Conservation (phyloP, 2,797 vertebrate species). For the Loriculus beryllinus region DNA sequence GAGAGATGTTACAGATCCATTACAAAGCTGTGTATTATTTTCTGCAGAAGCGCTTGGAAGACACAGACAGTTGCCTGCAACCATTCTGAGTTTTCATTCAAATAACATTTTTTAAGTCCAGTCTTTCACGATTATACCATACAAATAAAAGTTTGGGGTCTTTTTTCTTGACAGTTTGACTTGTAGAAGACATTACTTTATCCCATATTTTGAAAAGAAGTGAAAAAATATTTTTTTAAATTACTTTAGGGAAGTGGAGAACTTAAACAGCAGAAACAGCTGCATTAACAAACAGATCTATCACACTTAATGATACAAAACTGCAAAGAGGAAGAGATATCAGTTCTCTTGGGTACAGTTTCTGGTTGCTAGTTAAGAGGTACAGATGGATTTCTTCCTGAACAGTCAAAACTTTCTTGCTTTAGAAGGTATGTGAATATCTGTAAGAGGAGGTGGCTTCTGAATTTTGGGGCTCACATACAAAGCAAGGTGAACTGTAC, state of each 20-base stretch:
- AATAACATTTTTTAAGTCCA: not conserved
- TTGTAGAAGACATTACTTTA: not conserved
- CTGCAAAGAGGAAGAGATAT: not conserved
- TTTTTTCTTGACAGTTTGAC: not conserved
- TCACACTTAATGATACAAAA: not conserved
- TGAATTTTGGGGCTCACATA: not conserved
- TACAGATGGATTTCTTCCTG: not conserved
- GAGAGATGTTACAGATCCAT: not conserved
- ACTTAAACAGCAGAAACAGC: not conserved
- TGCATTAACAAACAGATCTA: not conserved
- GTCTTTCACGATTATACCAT: not conserved
- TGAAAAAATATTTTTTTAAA: not conserved
- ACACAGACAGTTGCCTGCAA: not conserved
- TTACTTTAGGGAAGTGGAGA: not conserved
- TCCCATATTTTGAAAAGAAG: not conserved
- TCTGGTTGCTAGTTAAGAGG: not conserved
- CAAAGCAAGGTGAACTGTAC: not conserved
- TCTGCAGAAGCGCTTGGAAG: not conserved
- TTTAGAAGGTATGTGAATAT: not conserved
- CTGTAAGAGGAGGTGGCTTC: not conserved
- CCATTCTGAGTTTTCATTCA: not conserved
- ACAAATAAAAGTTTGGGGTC: fast-evolving
- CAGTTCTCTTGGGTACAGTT: not conserved
- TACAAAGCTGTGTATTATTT: not conserved
- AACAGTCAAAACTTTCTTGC: not conserved